Percentiles rank a stretch among this genome's conserved stretches.
These are phyloP conservation scores for Limnephilus marmoratus DNA, from an alignment of 2,888 invertebrate species.

Conservation along the genomic window DNA sequence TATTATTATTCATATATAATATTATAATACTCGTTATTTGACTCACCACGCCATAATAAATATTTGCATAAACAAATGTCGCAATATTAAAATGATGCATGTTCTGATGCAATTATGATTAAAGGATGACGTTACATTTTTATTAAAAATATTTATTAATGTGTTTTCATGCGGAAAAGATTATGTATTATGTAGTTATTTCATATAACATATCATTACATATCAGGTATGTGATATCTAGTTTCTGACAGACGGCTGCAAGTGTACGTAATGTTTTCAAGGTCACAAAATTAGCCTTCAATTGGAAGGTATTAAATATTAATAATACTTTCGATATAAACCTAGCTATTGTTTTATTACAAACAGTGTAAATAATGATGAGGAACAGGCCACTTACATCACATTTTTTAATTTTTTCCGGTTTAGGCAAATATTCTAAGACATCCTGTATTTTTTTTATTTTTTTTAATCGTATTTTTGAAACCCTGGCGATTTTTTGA, in stretches of 20 bases:
- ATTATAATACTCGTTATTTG: neutral
- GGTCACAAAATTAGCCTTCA: neutral
- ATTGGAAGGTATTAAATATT: too few species aligned
- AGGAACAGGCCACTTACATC: too few species aligned
- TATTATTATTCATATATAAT: neutral
- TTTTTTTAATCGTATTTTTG: too few species aligned
- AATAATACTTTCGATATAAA: too few species aligned
- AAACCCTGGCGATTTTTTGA: too few species aligned
- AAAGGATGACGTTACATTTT: neutral
- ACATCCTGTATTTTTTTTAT: too few species aligned
- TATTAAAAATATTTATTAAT: neutral
- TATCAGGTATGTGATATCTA: neutral
- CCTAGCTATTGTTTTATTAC: too few species aligned
- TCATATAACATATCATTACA: neutral
- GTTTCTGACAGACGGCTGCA: neutral
- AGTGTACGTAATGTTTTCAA: neutral
- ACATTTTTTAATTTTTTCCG: too few species aligned
- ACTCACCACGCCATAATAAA: neutral
- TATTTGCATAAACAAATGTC: neutral
- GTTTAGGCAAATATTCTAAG: too few species aligned
- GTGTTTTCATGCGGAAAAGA: neutral
- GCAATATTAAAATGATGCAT: neutral
- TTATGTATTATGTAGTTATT: neutral
- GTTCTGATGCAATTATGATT: neutral
- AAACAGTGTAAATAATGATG: too few species aligned